These are phyloP conservation scores for Thunnus albacares DNA, from an alignment of 2,797 vertebrate genomes.

Conservation along the genomic window DNA sequence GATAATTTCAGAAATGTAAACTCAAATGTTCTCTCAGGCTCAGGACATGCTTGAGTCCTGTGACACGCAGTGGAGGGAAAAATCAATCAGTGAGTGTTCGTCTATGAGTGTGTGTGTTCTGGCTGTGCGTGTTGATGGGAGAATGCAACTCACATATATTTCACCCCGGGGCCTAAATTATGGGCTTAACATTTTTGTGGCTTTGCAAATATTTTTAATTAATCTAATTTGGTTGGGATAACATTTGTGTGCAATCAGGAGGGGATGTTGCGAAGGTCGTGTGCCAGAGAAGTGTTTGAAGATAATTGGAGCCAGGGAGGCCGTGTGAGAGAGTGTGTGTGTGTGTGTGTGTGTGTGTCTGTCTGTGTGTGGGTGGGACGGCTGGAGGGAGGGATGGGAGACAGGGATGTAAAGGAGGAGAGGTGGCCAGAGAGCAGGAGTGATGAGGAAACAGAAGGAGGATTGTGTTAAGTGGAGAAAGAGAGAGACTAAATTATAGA, in stretches of 20 bases:
- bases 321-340: slow-evolving; percentile 45
- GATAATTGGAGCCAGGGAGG: slow-evolving; percentile 87
- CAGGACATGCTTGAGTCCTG: slow-evolving; percentile 34
- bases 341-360: slow-evolving; percentile 39
- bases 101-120: slow-evolving; percentile 70
- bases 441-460: slow-evolving; percentile 21
- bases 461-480: slow-evolving; percentile 19
- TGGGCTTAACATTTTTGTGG: slow-evolving; percentile 86
- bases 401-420: slow-evolving; percentile 76
- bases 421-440: slow-evolving; percentile 66
- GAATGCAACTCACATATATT: slow-evolving; percentile 76
- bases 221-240: slow-evolving; percentile 88
- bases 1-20: slow-evolving; percentile 71
- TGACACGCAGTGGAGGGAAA: slow-evolving; percentile 57
- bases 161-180: slow-evolving; percentile 79
- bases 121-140: slow-evolving; percentile 45
- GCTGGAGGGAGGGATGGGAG: slow-evolving; percentile 75
- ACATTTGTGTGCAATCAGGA: slow-evolving; percentile 89
- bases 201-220: slow-evolving; percentile 89
- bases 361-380: slow-evolving; percentile 74
- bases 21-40: slow-evolving; percentile 61
- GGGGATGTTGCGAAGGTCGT: slow-evolving; percentile 86
- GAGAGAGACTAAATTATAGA: neutral
- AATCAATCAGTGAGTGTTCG: slow-evolving; percentile 62
- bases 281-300: slow-evolving; percentile 88